Base-by-base conservation (phyloP, 2,888 invertebrate species). In the Sipha maydis region DNA sequence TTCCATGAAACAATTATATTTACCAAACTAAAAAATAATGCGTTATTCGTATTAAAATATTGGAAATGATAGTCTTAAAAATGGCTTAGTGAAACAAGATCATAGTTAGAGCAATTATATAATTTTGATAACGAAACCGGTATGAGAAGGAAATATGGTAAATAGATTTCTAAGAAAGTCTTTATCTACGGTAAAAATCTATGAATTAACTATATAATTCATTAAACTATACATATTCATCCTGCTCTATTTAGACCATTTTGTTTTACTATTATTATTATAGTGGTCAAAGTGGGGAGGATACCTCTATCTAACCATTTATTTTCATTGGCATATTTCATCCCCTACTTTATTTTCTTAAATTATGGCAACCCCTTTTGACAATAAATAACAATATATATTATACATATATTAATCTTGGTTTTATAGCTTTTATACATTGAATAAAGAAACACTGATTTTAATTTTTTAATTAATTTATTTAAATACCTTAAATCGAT, bases 251-350 rank as follows among this genome's bases (percentile, higher is more conserved):
- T 73, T 54, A 28, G 83, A 73, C 83, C 80, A 54, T 83, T 83
- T 83, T 48, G 83, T 83, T 83, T 83, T 83, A 48, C 54, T 34
- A 71, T 54, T 73, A 83, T 34, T 71, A 83, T 54, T 31, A 14
- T 7, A 41, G n/a, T 34, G 73, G n/a, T 31, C 34, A 34, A 73
- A 34, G 34, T 73, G 34, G 54, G 73, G 25, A 31, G 71, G 48
- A 54, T 83, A 83, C 71, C 31, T 83, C 31, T 8, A 73, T 83
- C 71, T 31, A 54, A 31, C 25, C 71, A 73, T 83, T 73, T 83
- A 71, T 83, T 83, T 83, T 83, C 83, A 73, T 83, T 73, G 83
- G 54, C 54, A 73, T 83, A 83, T 83, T 83, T 34, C 71, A 83
- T 83, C 83, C 73, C 83, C 83, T 73, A n/a, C 48, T 19, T 83